Percentiles rank a stretch among this genome's conserved stretches.
These are phyloP conservation scores for Montipora capitata DNA, from an alignment of 92 coral and sea anemone species.

Conservation along the genomic window DNA sequence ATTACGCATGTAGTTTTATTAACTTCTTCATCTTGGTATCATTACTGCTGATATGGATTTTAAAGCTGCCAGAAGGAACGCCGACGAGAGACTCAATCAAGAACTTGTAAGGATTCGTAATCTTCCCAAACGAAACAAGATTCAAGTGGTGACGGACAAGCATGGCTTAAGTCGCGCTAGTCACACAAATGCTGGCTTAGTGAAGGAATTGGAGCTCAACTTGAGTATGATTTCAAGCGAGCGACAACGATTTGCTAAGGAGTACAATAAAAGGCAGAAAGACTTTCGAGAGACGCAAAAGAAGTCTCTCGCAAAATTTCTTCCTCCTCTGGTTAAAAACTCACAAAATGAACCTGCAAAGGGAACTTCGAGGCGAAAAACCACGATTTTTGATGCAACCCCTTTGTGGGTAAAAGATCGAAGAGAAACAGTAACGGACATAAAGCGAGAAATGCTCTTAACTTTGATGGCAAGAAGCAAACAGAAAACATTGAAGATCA, in stretches of 20 bases:
- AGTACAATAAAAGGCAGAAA: constrained; percentile 68
- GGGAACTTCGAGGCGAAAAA: background rate
- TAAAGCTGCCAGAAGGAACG: constrained; percentile 74
- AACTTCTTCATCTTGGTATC: background rate
- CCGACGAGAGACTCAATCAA: constrained; percentile 84
- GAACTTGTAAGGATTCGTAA: constrained; percentile 85
- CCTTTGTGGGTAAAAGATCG: constrained; percentile 51
- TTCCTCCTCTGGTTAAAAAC: constrained; percentile 61
- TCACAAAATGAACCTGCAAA: background rate
- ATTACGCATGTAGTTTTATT: constrained; percentile 10
- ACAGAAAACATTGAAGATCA: constrained; percentile 69
- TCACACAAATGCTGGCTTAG: constrained; percentile 85
- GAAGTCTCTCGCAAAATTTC: constrained; percentile 72
- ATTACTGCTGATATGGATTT: constrained; percentile 56
- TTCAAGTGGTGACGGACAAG: constrained; percentile 75
- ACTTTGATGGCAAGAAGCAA: constrained; percentile 82
- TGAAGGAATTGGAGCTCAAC: constrained; percentile 81
- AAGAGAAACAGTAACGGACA: constrained; percentile 33
- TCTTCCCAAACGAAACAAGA: constrained; percentile 84
- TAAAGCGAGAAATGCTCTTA: constrained; percentile 56
- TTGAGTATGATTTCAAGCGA: constrained; percentile 74
- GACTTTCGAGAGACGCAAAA: constrained; percentile 76
- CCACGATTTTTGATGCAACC: constrained; percentile 10
- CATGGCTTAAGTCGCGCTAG: constrained; percentile 88
- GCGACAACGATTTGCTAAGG: constrained; percentile 73